Base-by-base conservation (phyloP, 2,888 invertebrate species). In the Branchinecta sandiegonensis region DNA sequence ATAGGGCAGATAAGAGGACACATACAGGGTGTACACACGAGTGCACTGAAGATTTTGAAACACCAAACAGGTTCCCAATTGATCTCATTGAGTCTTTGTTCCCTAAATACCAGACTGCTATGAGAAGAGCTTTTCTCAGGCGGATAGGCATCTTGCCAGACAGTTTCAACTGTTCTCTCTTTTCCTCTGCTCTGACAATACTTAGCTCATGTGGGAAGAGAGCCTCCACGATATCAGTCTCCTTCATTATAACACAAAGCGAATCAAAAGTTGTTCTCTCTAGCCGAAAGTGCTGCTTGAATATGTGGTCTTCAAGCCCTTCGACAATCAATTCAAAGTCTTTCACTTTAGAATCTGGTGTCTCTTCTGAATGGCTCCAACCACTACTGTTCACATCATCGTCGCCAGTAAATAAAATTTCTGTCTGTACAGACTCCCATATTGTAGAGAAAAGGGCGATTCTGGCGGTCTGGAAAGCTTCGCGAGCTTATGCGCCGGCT, bases 231-330 rank as follows among this genome's bases (percentile, higher is more conserved):
- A 50, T 50, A 50, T 50, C 50, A 50, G 50, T 4, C 50, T 50
- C 50, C 50, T 50, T 4, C 50, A 50, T 14, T 3, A 50, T 50
- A 50, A 50, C 14, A 50, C 50, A 50, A 50, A 3, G n/a, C n/a
- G n/a, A n/a, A n/a, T n/a, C n/a, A n/a, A n/a, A n/a, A n/a, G n/a
- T n/a, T 50, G 2, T 50, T 50, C 50, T 50, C 50, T 50, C 50
- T 50, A 50, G 50, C 50, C 50, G 50, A 50, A 50, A 50, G 50
- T 50, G 50, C 50, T 50, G 50, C 50, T 50, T 13, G 50, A 50
- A 50, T 50, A 50, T 50, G 14, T 50, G 50, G 50, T 50, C 50
- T 50, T 50, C 50, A 50, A 50, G 14, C 2, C 50, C 50, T 50
- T 50, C 50, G 50, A 50, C 13, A 50, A 50, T 50, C 2, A 2